Evolutionary conservation across 2,888 invertebrate species (phyloP), one percentile per base, ranked within the genome.

Genomic region (Anarsia innoxiella): DNA sequence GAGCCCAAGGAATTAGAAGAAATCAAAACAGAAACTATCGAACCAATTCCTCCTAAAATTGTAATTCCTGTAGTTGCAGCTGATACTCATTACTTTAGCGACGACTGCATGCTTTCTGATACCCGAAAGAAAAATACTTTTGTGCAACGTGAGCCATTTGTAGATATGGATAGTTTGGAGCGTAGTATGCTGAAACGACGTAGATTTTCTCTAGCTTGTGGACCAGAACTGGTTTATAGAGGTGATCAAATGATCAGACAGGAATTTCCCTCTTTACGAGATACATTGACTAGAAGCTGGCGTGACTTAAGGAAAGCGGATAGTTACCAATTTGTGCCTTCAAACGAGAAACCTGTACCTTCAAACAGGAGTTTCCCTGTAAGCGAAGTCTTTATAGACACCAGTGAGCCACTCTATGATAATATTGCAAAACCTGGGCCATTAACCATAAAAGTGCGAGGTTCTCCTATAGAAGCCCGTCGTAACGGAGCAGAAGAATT

Each of bases 401-500:
- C 82, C 19, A 62, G 75, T 14, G 85, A 87, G 26, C 83, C 83
- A 1, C 63, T 84, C 16, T 89, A 88, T n/a, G 82, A 86, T 43
- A 85, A 88, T 37, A 39, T 75, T 13, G 59, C 60, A 23, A 91
- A 90, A 43, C 92, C 92, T 0, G 94, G 94, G 2, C 91, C 93
- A 42, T 79, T 95, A 53, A 91, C 94, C 6, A 95, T 95, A 44
- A 90, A 94, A 77, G 93, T 94, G 79, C 90, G 68, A 88, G 94
- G 74, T 70, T 90, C 60, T 86, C 90, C 93, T 0, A 87, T 91
- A 38, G 91, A 91, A 56, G 86, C 86, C 10, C 86, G 87, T 41
- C 88, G 89, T 23, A 87, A 89, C 33, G 89, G 90, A 44, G 90
- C 88, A 8, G 93, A 92, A 54, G 90, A 91, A 40, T 94, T 93